Percentiles rank a stretch among this genome's conserved stretches.
Conservation (phyloP, 2,888 invertebrate species). For the Lissocephala sabroskyi region DNA sequence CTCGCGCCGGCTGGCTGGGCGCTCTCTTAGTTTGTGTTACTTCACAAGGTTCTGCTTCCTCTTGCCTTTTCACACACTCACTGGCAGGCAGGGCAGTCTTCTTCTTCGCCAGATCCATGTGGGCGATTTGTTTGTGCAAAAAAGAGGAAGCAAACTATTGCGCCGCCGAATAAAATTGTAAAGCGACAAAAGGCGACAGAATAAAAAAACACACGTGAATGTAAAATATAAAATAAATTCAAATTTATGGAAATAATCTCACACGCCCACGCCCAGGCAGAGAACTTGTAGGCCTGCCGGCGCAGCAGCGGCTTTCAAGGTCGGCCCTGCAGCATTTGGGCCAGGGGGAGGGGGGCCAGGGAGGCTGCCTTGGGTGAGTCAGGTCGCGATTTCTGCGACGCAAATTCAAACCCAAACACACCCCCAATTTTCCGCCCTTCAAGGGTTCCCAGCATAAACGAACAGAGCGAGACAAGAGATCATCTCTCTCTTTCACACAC, state of each 20-base stretch:
- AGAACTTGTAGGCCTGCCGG: slow-evolving; percentile 6
- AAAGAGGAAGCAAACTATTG: slow-evolving; percentile 59
- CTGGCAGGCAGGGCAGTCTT: not conserved
- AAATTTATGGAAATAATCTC: slow-evolving; percentile 10
- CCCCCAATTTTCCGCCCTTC: too few relatives aligned
- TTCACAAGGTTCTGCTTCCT: not conserved
- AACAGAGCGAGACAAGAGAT: too few relatives aligned
- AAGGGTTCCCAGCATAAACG: too few relatives aligned
- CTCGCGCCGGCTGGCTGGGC: not conserved
- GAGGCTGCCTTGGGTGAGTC: too few relatives aligned
- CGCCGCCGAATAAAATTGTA: slow-evolving; percentile 56
- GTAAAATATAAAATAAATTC: slow-evolving; percentile 15
- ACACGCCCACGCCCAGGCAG: slow-evolving; percentile 5
- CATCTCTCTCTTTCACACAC: too few relatives aligned
- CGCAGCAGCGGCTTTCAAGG: slow-evolving; percentile 33
- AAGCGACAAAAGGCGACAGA: slow-evolving; percentile 46
- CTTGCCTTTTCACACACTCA: not conserved
- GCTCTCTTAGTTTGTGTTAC: not conserved
- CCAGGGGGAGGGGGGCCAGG: not conserved
- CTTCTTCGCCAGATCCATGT: too few relatives aligned
- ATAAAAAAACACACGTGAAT: slow-evolving; percentile 9
- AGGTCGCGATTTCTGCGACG: slow-evolving; percentile 24
- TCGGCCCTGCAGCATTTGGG: slow-evolving; percentile 12
- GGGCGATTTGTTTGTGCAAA: not conserved
- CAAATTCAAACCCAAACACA: slow-evolving; percentile 19